Evolutionary conservation across 2,888 invertebrate species (phyloP), one percentile per base, ranked within the genome.

Genomic region (Fissipunctia ypsillon): DNA sequence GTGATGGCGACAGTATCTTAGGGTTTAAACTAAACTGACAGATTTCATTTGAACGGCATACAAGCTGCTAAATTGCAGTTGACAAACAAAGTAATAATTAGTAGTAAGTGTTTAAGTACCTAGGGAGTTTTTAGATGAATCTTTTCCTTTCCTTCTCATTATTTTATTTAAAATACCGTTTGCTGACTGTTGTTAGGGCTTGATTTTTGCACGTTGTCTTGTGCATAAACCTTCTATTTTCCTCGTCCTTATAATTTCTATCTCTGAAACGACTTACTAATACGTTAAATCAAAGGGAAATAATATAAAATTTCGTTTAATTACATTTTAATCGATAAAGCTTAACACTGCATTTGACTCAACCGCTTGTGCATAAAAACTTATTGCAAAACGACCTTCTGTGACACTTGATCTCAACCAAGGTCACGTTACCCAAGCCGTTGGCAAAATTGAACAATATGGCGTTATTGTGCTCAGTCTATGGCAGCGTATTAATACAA

Each of bases 341-440:
- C 54, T 57, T 43, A 77, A 68, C 31, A 61, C 43, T 31, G 68
- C 56, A 57, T 73, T 69, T 76, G 74, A 69, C 63, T 67, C 63
- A 69, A 73, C 38, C 69, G 70, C 70, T 78, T 64, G 68, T 12
- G 52, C 56, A 66, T 73, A 84, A 83, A 86, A 86, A 86, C 84
- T 75, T 61, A 81, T 84, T 88, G 75, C 76, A 77, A 74, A 52
- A 75, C 66, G 83, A 87, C 87, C 87, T 87, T 88, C 83, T 79
- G 35, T 81, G 84, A 84, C 88, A 83, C 78, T 84, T 89, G 88
- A 88, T 89, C 87, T 88, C 82, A 73, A 48, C 72, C 86, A 90
- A 89, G 90, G 89, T 84, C 71, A 77, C 31, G 61, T 80, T 78
- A 69, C 75, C 73, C 67, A 82, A 84, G 77, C 71, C 28, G 69